A percentile compares a stretch with the other conserved stretches of the same genome.
These are phyloP conservation scores for Diacarnus erythraeanus DNA, from an alignment of 37 sponge, comb jelly and placozoan genomes.

Conservation along the genomic window DNA sequence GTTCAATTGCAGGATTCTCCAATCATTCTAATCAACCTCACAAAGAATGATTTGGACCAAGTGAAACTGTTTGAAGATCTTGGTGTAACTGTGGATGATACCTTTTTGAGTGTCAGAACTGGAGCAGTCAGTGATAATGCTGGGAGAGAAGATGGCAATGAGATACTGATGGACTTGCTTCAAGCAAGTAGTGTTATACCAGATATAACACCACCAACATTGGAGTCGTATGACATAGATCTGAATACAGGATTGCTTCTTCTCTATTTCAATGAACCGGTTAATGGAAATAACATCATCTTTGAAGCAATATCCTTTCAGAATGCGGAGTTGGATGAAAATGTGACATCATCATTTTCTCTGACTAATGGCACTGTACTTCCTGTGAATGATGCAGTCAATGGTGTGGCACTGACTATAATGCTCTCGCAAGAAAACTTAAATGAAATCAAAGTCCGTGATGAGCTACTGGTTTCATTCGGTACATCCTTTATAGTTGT, in stretches of 20 bases:
- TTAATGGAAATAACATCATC: slow-evolving; percentile 57
- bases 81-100: slow-evolving; percentile 39
- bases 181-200: slow-evolving; percentile 45
- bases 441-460: slow-evolving; percentile 67
- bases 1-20: slow-evolving; percentile 39
- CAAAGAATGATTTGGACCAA: slow-evolving; percentile 57
- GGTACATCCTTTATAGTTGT: slow-evolving; percentile 64
- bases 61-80: slow-evolving; percentile 68
- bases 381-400: slow-evolving; percentile 36
- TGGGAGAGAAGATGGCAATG: slow-evolving; percentile 4
- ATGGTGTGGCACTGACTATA: slow-evolving; percentile 63
- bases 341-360: slow-evolving; percentile 48
- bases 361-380: slow-evolving; percentile 63
- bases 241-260: slow-evolving; percentile 59
- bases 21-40: slow-evolving; percentile 62
- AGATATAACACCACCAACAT: slow-evolving; percentile 68
- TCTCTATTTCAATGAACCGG: slow-evolving; percentile 80
- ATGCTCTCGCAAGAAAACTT: slow-evolving; percentile 61
- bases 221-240: slow-evolving; percentile 50
- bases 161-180: slow-evolving; percentile 1
- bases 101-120: slow-evolving; percentile 48
- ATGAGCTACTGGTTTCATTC: slow-evolving; percentile 42
- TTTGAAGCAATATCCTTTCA: slow-evolving; percentile 59
- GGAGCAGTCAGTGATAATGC: slow-evolving; percentile 58
- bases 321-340: slow-evolving; percentile 18